Percentiles rank a stretch among this genome's conserved stretches.
Evolutionary conservation across 2,113 vertebrate genomes (phyloP).

Genomic region (Rhinoderma darwinii): DNA sequence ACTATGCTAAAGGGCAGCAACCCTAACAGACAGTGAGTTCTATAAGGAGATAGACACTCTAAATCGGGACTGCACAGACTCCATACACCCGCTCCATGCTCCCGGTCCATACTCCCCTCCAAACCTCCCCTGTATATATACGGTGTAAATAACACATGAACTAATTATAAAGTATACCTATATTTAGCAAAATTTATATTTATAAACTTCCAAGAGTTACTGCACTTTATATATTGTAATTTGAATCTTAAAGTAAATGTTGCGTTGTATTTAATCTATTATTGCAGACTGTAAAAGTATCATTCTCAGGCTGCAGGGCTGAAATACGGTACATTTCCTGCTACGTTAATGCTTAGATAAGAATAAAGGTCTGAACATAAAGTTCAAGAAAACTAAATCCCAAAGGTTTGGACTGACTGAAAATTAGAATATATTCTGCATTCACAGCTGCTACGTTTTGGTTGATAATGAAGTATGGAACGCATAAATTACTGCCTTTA

Average conservation of each 20-base stretch:
- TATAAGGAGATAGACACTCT: too few relatives aligned
- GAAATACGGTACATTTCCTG: neutral
- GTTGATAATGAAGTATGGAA: conserved; percentile 13
- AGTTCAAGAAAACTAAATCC: neutral
- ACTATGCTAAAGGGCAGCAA: too few relatives aligned
- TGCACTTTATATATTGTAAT: too few relatives aligned
- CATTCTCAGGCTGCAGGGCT: neutral
- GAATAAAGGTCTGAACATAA: conserved; percentile 1
- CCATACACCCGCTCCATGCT: too few relatives aligned
- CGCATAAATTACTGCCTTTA: conserved; percentile 1
- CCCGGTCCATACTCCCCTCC: too few relatives aligned
- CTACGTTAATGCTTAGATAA: neutral
- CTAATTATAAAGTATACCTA: too few relatives aligned
- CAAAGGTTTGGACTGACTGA: neutral
- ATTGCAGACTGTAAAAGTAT: neutral
- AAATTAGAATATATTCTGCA: conserved; percentile 23
- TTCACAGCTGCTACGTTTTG: neutral
- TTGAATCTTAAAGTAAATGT: neutral
- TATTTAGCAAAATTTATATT: too few relatives aligned
- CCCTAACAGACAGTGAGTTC: too few relatives aligned
- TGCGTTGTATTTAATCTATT: neutral
- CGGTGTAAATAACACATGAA: too few relatives aligned
- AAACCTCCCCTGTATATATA: too few relatives aligned
- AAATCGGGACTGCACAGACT: too few relatives aligned
- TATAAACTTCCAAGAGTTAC: too few relatives aligned